These are phyloP conservation scores for Macrostomum lignano DNA, from an alignment of 1,140 invertebrate genomes.

Conservation along the genomic window DNA sequence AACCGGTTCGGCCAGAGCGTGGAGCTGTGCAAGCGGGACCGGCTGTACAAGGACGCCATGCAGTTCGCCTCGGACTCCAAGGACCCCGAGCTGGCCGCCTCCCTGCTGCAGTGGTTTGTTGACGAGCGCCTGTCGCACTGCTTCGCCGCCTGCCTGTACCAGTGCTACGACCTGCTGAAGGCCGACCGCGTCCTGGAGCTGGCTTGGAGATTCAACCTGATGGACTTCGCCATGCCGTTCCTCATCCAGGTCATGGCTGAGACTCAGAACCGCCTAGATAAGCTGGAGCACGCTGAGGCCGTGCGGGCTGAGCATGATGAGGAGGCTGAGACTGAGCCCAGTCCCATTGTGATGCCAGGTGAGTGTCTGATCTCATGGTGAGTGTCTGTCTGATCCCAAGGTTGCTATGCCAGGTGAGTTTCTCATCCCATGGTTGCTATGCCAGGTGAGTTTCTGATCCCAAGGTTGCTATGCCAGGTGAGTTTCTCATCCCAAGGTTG, in stretches of 20 bases:
- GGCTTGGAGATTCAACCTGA: conserved; percentile 87
- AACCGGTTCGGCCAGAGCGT: conserved; percentile 99
- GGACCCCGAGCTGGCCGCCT: conserved; percentile 78
- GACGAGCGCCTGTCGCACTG: conserved; percentile 79
- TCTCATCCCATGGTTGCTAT: too few relatives aligned
- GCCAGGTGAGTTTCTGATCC: too few relatives aligned
- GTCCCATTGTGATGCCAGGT: too few relatives aligned
- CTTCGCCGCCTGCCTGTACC: conserved; percentile 85
- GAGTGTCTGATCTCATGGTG: too few relatives aligned
- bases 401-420: too few relatives aligned
- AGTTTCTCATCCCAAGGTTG: too few relatives aligned
- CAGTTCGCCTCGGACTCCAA: conserved; percentile 90
- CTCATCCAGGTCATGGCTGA: conserved; percentile 52
- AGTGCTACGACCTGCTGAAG: conserved; percentile 89
- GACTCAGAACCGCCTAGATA: too few relatives aligned
- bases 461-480: too few relatives aligned
- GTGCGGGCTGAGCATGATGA: conserved; percentile 1
- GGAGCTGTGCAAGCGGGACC: conserved; percentile 36
- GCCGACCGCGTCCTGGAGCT: conserved; percentile 91
- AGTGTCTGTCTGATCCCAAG: too few relatives aligned
- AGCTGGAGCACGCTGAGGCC: too few relatives aligned
- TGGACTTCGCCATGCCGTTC: conserved; percentile 98
- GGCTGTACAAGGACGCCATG: conserved; percentile 54
- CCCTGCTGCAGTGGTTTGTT: conserved; percentile 82
- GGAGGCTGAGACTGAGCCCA: neutral